These are phyloP conservation scores for Myotis vivesi DNA, from an alignment of 2,797 vertebrate genomes.

Conservation along the genomic window DNA sequence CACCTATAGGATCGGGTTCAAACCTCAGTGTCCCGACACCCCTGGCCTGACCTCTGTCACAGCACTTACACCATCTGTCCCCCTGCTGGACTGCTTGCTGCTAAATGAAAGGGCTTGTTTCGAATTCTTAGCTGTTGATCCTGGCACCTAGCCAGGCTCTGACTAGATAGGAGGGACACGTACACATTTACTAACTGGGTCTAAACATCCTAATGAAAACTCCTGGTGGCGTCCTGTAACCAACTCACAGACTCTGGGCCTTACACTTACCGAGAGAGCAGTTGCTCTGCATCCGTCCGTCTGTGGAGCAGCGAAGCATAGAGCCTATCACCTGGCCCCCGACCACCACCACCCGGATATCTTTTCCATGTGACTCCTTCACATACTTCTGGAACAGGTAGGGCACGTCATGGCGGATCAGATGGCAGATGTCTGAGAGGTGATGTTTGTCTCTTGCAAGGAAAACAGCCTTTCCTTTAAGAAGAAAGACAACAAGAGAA, in stretches of 20 bases:
- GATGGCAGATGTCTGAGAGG: constrained; percentile 92
- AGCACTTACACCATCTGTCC: background rate
- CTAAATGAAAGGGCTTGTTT: background rate
- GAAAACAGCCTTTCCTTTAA: constrained; percentile 93
- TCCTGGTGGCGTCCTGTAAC: background rate
- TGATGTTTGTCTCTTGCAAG: constrained; percentile 94
- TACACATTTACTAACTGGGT: background rate
- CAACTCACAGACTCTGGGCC: accelerated
- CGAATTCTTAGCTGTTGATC: background rate
- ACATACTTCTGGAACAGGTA: constrained; percentile 96
- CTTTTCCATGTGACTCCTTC: constrained; percentile 93
- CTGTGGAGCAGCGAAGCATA: constrained; percentile 93
- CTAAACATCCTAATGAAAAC: background rate
- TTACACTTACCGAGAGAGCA: constrained; percentile 89
- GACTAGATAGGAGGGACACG: accelerated
- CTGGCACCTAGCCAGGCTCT: background rate
- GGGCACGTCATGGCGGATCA: constrained; percentile 93
- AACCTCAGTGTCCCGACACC: background rate
- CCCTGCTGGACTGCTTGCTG: background rate
- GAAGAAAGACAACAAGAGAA: constrained; percentile 39
- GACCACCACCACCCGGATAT: constrained; percentile 92
- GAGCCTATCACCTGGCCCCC: constrained; percentile 92
- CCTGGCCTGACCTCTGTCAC: background rate
- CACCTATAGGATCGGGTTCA: background rate
- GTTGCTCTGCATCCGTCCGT: constrained; percentile 97